Evolutionary conservation across 2,113 vertebrate genomes (phyloP).

Genomic region (Psittacus erithacus): DNA sequence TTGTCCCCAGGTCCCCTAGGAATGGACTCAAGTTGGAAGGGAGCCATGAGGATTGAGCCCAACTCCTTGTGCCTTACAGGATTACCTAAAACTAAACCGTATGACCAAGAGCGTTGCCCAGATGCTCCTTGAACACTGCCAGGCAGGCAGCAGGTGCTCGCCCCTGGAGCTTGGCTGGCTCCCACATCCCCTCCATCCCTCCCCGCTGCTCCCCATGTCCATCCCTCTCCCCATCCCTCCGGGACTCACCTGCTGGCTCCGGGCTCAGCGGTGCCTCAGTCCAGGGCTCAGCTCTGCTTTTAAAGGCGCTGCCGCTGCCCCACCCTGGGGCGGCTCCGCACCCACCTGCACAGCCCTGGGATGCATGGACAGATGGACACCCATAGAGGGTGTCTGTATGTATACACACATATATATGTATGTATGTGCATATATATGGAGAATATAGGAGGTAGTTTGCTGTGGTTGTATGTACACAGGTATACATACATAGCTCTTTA

Average conservation of each 20-base stretch:
- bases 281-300: background rate
- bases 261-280: rapidly evolving
- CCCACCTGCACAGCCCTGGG: background rate
- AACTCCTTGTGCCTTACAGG: background rate
- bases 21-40: background rate
- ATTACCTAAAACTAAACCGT: background rate
- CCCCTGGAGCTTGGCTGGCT: background rate
- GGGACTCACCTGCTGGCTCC: background rate
- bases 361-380: too few relatives aligned
- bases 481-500: too few relatives aligned
- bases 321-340: background rate
- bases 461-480: rapidly evolving
- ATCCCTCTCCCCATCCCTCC: background rate
- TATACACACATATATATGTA: too few relatives aligned
- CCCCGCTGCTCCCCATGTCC: background rate
- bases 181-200: background rate
- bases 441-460: rapidly evolving
- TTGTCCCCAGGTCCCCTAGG: background rate
- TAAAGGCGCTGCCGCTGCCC: background rate
- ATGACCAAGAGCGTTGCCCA: background rate
- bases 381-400: background rate
- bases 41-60: background rate
- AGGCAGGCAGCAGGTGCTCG: background rate
- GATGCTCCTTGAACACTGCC: background rate
- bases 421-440: too few relatives aligned